These are phyloP conservation scores for Crypturellus undulatus DNA, from an alignment of 2,113 vertebrate genomes.

Conservation along the genomic window DNA sequence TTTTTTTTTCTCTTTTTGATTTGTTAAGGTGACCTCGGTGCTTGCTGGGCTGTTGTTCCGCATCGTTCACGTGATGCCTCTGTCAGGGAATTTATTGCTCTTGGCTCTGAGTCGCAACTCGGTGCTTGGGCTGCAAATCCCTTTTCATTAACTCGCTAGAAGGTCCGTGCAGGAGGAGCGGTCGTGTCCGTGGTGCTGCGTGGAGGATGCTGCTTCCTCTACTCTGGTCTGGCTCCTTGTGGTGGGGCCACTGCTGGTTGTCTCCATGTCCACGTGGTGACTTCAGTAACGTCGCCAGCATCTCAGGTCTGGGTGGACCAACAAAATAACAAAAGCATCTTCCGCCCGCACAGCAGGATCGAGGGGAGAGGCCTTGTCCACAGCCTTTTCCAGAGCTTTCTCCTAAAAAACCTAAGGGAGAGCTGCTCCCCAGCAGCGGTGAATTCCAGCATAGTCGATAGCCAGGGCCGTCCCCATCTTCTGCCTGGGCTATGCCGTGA, in stretches of 20 bases:
- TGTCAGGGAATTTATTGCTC: neutral
- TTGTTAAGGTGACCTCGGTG: neutral
- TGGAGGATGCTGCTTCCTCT: neutral
- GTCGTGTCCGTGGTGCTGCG: neutral
- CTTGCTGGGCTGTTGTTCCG: neutral
- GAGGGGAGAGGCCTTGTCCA: neutral
- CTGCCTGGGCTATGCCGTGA: neutral
- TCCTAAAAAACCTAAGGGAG: neutral
- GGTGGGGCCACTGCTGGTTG: neutral
- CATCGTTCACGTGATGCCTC: neutral
- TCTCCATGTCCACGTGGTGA: neutral
- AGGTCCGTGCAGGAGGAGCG: neutral
- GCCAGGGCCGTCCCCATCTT: neutral
- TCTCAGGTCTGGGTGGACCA: no score
- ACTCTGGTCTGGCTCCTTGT: neutral
- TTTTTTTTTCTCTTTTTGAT: neutral
- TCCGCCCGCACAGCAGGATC: neutral
- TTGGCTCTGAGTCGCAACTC: neutral
- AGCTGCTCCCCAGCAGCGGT: neutral
- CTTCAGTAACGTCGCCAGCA: neutral
- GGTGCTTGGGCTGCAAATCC: neutral
- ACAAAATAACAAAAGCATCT: neutral
- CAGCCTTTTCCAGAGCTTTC: constrained; percentile 17
- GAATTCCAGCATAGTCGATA: neutral
- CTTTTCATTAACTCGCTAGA: neutral